Base-by-base conservation (phyloP, 2,797 vertebrate species). In the Leptoclinus maculatus region DNA sequence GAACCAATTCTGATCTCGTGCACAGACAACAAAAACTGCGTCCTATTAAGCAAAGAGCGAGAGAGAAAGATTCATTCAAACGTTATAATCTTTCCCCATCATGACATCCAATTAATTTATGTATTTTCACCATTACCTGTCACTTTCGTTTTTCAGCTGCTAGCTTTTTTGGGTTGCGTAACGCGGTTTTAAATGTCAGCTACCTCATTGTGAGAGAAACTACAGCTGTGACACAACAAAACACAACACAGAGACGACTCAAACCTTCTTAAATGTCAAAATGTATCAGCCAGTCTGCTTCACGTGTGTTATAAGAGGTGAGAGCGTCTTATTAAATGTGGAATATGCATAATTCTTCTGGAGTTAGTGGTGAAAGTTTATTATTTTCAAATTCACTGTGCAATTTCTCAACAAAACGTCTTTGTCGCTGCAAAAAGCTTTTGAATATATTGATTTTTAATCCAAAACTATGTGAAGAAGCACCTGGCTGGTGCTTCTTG, bases 11-110 rank as follows among this genome's bases (percentile, higher is more conserved):
- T 77, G 66, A 72, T 70, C 7, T 36, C 4, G 4, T 13, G 19
- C 51, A 53, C 47, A 67, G 56, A 74, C 27, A 29, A 29, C 57
- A 29, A 74, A 25, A 80, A 78, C 73, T 12, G 66, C 13, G 21
- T 66, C 60, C 58, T 59, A 62, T 49, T 32, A 63, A 69, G 41
- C 12, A 41, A 51, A 53, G 25, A 59, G 4, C 2, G 34, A 45
- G 58, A 41, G 45, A 49, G 58, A 7, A 80, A 66, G 51, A 41
- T 57, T 6, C 3, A 21, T 21, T 70, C 13, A 49, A 71, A 71
- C 57, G 7, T 23, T 36, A 57, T 29, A 65, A 21, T 76, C 25
- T 62, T 45, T 39, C 23, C 29, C 45, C 29, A 5, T 34, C 32
- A 34, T 34, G 32, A 34, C 32, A 34, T 7, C 32, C 32, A 7